Conservation (phyloP, 2,888 invertebrate species). For the Endotricha flammealis region DNA sequence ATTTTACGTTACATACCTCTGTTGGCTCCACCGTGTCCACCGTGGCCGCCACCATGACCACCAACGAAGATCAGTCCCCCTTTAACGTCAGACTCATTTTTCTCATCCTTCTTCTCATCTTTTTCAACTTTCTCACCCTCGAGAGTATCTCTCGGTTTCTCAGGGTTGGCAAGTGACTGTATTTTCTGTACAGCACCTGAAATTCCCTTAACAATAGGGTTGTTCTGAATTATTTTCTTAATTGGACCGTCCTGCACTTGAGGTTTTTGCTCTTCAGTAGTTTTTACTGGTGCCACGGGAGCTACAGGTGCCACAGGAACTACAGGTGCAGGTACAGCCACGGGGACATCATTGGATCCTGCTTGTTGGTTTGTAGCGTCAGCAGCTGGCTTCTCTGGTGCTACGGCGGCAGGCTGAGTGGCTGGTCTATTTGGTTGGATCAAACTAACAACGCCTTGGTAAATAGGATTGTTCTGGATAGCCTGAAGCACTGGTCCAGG, state of each 20-base stretch:
- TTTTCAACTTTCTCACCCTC: slow-evolving; percentile 19
- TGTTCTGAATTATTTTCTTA: slow-evolving; percentile 40
- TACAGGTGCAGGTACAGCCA: slow-evolving; percentile 13
- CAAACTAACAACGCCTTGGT: slow-evolving; percentile 27
- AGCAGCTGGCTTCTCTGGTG: slow-evolving; percentile 12
- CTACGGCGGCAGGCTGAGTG: slow-evolving; percentile 4
- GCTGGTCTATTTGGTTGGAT: slow-evolving; percentile 19
- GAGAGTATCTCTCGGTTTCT: slow-evolving; percentile 38
- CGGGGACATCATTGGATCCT: slow-evolving; percentile 10
- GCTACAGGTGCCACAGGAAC: slow-evolving; percentile 19
- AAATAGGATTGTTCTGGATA: slow-evolving; percentile 38
- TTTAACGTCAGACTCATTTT: slow-evolving; percentile 2
- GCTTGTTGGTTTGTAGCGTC: slow-evolving; percentile 10
- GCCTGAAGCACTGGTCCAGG: slow-evolving; percentile 39
- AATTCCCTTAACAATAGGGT: slow-evolving; percentile 41
- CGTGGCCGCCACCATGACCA: slow-evolving; percentile 23
- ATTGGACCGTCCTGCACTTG: slow-evolving; percentile 28
- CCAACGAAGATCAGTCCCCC: neutral
- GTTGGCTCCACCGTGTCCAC: slow-evolving; percentile 10
- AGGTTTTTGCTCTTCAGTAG: slow-evolving; percentile 1
- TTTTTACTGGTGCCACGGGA: neutral
- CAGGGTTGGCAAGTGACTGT: slow-evolving; percentile 37
- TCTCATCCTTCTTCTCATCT: slow-evolving; percentile 23
- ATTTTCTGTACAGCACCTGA: slow-evolving; percentile 41
- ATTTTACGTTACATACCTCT: slow-evolving; percentile 18